phyloP scores from a whole-genome alignment of 1,140 invertebrate species.

The Aphaenogaster rudis region DNA sequence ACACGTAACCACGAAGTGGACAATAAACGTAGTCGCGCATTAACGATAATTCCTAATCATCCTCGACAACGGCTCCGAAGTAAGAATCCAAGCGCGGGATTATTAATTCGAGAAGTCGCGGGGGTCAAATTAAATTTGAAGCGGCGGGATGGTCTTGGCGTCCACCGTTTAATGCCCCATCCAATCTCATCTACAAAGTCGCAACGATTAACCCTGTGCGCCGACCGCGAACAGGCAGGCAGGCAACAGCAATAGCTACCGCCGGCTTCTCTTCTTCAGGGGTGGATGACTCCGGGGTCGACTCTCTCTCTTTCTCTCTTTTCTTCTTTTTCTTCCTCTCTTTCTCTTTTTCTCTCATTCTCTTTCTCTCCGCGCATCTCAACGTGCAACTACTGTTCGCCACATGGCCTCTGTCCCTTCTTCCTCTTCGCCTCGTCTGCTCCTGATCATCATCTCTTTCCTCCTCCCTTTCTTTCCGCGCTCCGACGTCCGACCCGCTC shows the following conservation, averaged over 20 bases:
- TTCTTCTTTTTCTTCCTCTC: neutral
- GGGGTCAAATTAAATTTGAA: conserved; percentile 68
- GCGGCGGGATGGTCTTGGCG: conserved; percentile 59
- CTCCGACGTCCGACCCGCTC: conserved; percentile 43
- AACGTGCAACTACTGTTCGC: conserved; percentile 75
- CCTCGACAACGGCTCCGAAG: conserved; percentile 30
- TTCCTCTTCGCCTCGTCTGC: conserved; percentile 52
- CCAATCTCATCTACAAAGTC: conserved; percentile 75
- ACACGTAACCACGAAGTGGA: conserved; percentile 37
- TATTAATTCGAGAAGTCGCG: conserved; percentile 64
- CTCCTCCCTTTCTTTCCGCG: conserved; percentile 52
- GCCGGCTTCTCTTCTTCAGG: conserved; percentile 73
- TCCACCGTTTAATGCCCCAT: conserved; percentile 76
- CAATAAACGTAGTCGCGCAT: conserved; percentile 58
- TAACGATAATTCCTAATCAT: conserved; percentile 62
- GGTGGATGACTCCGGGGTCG: conserved; percentile 76
- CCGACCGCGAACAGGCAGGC: conserved; percentile 56
- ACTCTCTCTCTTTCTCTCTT: conserved; percentile 25
- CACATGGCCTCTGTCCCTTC: conserved; percentile 72
- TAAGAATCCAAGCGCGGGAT: conserved; percentile 61
- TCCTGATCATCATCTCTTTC: conserved; percentile 58
- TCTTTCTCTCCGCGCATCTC: conserved; percentile 65
- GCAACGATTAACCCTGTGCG: conserved; percentile 73
- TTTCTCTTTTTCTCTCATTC: conserved; percentile 14
- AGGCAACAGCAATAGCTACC: conserved; percentile 69